Evolutionary conservation across 1,140 invertebrate genomes (phyloP).

Genomic region (Ceratitis capitata): DNA sequence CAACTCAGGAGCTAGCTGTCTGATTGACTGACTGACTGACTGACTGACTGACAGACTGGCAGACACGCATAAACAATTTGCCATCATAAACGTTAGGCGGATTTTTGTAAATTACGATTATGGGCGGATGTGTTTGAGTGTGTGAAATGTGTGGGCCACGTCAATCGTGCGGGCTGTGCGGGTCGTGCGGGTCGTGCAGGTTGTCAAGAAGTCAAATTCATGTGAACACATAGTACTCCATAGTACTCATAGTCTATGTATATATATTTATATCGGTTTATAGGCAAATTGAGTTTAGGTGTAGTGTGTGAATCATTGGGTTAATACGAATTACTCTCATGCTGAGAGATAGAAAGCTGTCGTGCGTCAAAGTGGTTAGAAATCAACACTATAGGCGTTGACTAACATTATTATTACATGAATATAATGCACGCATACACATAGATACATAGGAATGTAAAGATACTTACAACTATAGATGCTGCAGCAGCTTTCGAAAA

Average conservation of each 20-base stretch:
- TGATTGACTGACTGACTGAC: not conserved
- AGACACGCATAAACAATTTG: slow-evolving; percentile 31
- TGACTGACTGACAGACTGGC: not conserved
- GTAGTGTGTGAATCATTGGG: not conserved
- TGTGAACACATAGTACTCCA: too few species aligned
- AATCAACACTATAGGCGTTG: slow-evolving; percentile 34
- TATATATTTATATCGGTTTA: not conserved
- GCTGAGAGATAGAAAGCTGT: too few species aligned
- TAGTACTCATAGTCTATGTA: too few species aligned
- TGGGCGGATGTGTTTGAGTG: slow-evolving; percentile 30
- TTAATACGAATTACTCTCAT: not conserved
- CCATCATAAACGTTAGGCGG: slow-evolving; percentile 20
- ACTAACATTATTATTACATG: slow-evolving; percentile 31
- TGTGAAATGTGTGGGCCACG: not conserved
- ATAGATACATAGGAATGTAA: not conserved
- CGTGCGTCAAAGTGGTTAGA: not conserved
- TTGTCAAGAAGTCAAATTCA: slow-evolving; percentile 11
- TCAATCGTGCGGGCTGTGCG: not conserved
- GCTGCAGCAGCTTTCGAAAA: too few species aligned
- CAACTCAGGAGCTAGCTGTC: not conserved
- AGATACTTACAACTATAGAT: too few species aligned
- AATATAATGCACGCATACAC: not conserved
- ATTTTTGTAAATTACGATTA: not conserved
- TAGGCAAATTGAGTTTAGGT: not conserved
- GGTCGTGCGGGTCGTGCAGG: not conserved